Evolutionary conservation across 1,140 invertebrate species (phyloP), one percentile per base, ranked within the genome.

Genomic region (Galleria mellonella): DNA sequence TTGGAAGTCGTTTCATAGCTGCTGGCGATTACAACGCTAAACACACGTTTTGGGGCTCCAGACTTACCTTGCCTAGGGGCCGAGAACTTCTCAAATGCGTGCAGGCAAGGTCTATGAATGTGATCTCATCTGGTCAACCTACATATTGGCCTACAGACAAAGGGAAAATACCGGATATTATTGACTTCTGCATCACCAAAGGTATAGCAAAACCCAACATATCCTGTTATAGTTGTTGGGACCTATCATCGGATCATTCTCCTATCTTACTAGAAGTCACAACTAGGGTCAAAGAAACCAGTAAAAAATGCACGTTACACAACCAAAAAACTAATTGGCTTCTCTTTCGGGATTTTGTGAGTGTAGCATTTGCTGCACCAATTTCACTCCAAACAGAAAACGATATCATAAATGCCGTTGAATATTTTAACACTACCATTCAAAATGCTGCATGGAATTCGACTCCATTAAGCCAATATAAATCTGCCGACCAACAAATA

Each of bases 11-110:
- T 37, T 83, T 81, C 49, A 55, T 85, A 12, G 62, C 57, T 1
- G 72, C 58, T 1, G 70, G 67, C 1, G 67, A 81, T 38, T 78
- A 58, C 12, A 82, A 77, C 35, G 65, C 63, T 2, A 79, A 78
- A 47, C 61, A 73, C 11, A 45, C 31, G 1, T 23, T 43, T 9
- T 81, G 66, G 65, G 61, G 66, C 4, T 74, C 55, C 17, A 55
- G 60, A 15, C 32, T 55, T 6, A 43, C n/a, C 0, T 53, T 49
- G n/a, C 32, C 52, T 5, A 60, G 49, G 46, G 62, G 53, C 8
- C 44, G 51, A 38, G 44, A 56, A 41, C 59, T 71, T 3, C 32
- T 54, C 2, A 47, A 32, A 40, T 37, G 57, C 1, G 47, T 59
- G 1, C 32, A 43, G 15, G 17, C 32, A 45, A 6, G 65, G 13